Conservation (phyloP, 2,797 vertebrate genomes). For the Vespertilio murinus region DNA sequence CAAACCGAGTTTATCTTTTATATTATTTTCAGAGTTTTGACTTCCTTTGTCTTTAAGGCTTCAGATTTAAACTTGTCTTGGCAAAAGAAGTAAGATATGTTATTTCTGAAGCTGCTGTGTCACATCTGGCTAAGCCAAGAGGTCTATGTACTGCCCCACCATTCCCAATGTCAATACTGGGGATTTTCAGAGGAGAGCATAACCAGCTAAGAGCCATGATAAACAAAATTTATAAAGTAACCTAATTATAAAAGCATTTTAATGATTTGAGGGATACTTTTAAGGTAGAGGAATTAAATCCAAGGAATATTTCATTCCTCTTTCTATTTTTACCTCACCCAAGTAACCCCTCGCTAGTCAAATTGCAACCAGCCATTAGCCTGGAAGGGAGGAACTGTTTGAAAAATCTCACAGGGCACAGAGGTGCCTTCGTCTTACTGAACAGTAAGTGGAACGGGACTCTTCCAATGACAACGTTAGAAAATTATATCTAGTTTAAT, state of each 20-base stretch:
- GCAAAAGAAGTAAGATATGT: neutral
- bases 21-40: neutral
- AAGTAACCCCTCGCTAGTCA: neutral
- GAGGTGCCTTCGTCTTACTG: conserved; percentile 18
- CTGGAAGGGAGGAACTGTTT: neutral
- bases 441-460: conserved; percentile 37
- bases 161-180: neutral
- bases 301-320: neutral
- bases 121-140: neutral
- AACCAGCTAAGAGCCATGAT: neutral
- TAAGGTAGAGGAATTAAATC: neutral
- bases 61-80: neutral
- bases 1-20: neutral
- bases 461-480: conserved; percentile 47
- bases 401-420: conserved; percentile 48
- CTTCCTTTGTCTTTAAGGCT: neutral
- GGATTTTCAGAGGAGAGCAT: neutral
- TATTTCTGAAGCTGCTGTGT: neutral
- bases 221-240: neutral
- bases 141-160: neutral
- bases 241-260: conserved; percentile 35
- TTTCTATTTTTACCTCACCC: neutral
- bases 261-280: conserved; percentile 51
- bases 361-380: conserved; percentile 38
- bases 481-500: conserved; percentile 67